phyloP scores from a whole-genome alignment of 2,113 vertebrate genomes.

The Rhabdomys dilectus region DNA sequence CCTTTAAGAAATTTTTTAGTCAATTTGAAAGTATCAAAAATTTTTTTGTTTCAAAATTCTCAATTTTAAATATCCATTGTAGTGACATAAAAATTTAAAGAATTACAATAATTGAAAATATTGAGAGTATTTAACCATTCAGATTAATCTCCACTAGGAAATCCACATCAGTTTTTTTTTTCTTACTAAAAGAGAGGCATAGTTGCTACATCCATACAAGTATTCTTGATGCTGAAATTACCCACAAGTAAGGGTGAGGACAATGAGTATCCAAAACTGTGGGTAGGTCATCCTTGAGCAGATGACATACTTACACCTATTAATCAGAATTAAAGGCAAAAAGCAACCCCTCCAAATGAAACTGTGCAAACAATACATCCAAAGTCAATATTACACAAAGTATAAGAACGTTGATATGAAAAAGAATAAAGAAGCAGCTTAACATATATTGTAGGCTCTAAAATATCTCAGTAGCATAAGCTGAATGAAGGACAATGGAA shows the following conservation, averaged over 20 bases:
- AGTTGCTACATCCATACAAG: neutral
- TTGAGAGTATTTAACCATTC: neutral
- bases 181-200: neutral
- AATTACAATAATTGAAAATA: neutral
- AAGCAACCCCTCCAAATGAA: too few relatives aligned
- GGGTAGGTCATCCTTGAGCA: rapidly evolving
- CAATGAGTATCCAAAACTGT: neutral
- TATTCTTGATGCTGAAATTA: neutral
- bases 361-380: neutral
- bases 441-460: neutral
- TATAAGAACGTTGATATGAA: neutral
- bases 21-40: neutral
- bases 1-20: neutral
- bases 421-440: neutral
- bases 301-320: neutral
- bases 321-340: neutral
- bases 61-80: neutral
- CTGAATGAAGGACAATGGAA: neutral
- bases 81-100: neutral
- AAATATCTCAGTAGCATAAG: neutral
- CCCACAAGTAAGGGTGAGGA: neutral
- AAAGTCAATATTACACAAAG: neutral
- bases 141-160: neutral
- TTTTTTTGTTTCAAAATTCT: neutral
- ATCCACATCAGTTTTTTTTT: neutral